Percentiles rank a stretch among this genome's conserved stretches.
These are phyloP conservation scores for Elmis aenea DNA, from an alignment of 2,888 invertebrate species.

Conservation along the genomic window DNA sequence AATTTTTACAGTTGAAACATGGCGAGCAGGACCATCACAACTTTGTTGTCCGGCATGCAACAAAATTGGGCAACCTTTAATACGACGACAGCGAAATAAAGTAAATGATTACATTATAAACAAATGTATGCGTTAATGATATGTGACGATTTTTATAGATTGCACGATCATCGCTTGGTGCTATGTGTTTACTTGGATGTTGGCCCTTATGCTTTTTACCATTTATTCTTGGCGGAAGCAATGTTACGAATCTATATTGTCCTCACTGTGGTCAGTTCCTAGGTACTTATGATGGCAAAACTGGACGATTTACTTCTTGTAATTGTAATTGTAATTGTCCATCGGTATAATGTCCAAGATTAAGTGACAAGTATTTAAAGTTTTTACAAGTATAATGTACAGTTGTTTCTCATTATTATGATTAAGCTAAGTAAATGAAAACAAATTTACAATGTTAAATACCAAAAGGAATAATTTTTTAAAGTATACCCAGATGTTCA, in stretches of 20 bases:
- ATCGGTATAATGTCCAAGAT: too few relatives aligned
- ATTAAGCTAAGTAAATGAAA: too few relatives aligned
- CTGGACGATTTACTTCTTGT: conserved; percentile 11
- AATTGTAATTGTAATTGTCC: too few relatives aligned
- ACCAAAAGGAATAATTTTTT: too few relatives aligned
- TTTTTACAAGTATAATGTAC: too few relatives aligned
- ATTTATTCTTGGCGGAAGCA: conserved; percentile 37
- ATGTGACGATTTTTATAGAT: conserved; percentile 26
- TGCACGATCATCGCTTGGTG: conserved; percentile 36
- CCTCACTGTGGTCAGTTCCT: conserved; percentile 47
- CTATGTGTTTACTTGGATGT: conserved; percentile 39
- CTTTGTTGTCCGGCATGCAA: conserved; percentile 35
- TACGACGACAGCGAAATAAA: conserved; percentile 40
- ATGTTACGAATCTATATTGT: conserved; percentile 44
- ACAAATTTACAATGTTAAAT: too few relatives aligned
- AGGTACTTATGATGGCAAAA: conserved; percentile 42
- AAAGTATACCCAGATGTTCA: too few relatives aligned
- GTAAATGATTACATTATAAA: conserved; percentile 31
- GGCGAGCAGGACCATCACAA: conserved; percentile 35
- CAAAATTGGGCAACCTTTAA: conserved; percentile 34
- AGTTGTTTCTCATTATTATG: too few relatives aligned
- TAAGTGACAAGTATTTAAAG: background rate
- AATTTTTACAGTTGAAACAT: conserved; percentile 40
- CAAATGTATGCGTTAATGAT: conserved; percentile 7
- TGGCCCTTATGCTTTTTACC: conserved; percentile 45